Percentiles rank a stretch among this genome's conserved stretches.
These are phyloP conservation scores for Syrmaticus mikado DNA, from an alignment of 2,113 vertebrate species.

Conservation along the genomic window DNA sequence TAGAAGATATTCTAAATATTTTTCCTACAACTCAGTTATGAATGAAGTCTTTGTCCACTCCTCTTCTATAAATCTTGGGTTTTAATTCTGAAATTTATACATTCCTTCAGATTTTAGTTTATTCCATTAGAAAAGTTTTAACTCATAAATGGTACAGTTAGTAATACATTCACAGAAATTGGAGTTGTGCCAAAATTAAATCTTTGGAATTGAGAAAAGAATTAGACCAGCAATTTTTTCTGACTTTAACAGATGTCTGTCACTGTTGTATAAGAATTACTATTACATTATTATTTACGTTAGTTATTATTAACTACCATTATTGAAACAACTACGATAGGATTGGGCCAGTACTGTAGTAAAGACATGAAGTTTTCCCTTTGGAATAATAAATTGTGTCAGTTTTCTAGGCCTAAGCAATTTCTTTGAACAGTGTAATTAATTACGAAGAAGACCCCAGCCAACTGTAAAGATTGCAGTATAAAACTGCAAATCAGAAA, in stretches of 20 bases:
- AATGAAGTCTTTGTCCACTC: not conserved
- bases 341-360: not conserved
- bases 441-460: constrained; percentile 65
- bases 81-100: not conserved
- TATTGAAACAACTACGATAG: not conserved
- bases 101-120: constrained; percentile 34
- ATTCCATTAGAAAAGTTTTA: constrained; percentile 12
- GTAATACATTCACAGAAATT: constrained; percentile 22
- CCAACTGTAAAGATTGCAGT: constrained; percentile 47
- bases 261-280: constrained; percentile 10
- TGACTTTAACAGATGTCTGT: constrained; percentile 3
- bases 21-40: not conserved
- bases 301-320: not conserved
- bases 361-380: constrained; percentile 41
- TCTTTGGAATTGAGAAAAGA: constrained; percentile 15
- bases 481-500: constrained; percentile 64
- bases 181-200: not conserved
- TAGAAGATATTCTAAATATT: not conserved
- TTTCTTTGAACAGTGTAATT: constrained; percentile 64
- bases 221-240: not conserved
- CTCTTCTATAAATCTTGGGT: not conserved
- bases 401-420: constrained; percentile 59
- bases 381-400: constrained; percentile 53
- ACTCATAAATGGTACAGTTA: not conserved
- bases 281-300: constrained; percentile 34